These are phyloP conservation scores for Sitta europaea DNA, from an alignment of 2,113 vertebrate species.

Conservation along the genomic window DNA sequence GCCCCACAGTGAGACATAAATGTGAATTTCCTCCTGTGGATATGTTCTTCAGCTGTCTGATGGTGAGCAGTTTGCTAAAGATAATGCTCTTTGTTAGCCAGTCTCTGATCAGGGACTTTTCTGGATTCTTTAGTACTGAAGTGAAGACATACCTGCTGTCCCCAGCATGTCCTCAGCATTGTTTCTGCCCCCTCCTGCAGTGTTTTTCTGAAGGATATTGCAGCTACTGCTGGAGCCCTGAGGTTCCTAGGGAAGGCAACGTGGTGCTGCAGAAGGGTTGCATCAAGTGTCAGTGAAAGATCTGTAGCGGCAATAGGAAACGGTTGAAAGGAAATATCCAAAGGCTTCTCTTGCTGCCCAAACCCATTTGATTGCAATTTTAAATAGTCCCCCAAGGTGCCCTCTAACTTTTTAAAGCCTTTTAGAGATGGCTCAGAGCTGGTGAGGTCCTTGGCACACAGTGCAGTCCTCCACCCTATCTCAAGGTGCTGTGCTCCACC, in stretches of 20 bases:
- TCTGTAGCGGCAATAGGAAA: neutral
- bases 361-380: neutral
- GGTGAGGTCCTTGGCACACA: neutral
- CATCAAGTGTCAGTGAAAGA: neutral
- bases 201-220: neutral
- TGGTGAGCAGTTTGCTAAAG: neutral
- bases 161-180: neutral
- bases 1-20: neutral
- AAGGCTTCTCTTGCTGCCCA: neutral
- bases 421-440: neutral
- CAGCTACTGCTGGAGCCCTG: neutral
- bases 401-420: neutral
- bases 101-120: neutral
- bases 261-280: fast-evolving
- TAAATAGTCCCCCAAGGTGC: neutral
- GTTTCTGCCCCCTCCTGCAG: neutral
- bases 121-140: neutral
- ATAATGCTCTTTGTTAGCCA: slow-evolving; percentile 5
- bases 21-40: neutral
- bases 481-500: neutral
- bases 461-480: neutral
- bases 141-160: neutral
- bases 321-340: neutral
- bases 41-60: neutral
- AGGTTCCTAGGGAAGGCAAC: neutral